Conservation (phyloP, 2,888 invertebrate species). For the Andrena fulva region DNA sequence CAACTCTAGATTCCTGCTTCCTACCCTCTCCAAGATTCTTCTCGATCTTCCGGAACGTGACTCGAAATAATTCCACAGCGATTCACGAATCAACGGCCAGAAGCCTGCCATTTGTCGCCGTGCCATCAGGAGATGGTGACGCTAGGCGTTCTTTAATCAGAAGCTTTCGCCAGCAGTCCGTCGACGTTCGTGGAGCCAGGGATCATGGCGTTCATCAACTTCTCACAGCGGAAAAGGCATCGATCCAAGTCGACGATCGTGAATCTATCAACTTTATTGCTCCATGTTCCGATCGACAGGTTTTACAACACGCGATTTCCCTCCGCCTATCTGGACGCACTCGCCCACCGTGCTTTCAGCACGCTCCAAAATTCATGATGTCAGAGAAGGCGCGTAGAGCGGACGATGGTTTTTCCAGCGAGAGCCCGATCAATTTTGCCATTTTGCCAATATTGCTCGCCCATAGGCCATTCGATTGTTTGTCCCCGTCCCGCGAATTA, state of each 20-base stretch:
- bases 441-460: constrained; percentile 31
- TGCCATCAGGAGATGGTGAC: constrained; percentile 36
- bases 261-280: not conserved
- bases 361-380: constrained; percentile 20
- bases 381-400: constrained; percentile 16
- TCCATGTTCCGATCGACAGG: not conserved
- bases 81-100: constrained; percentile 24
- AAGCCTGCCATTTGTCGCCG: constrained; percentile 41
- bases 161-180: constrained; percentile 15
- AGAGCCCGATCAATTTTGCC: constrained; percentile 51
- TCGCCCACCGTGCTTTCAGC: constrained; percentile 1
- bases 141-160: constrained; percentile 37
- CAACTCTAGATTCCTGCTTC: not conserved
- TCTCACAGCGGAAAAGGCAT: too few species aligned
- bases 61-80: constrained; percentile 45
- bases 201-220: too few species aligned
- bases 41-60: constrained; percentile 34
- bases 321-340: not conserved
- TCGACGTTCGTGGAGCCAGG: not conserved
- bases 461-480: not conserved
- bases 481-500: not conserved
- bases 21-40: not conserved
- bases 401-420: constrained; percentile 1
- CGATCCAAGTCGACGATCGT: too few species aligned
- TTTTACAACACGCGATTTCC: not conserved